Evolutionary conservation across 2,888 invertebrate species (phyloP).

Genomic region (Ophion costatus): DNA sequence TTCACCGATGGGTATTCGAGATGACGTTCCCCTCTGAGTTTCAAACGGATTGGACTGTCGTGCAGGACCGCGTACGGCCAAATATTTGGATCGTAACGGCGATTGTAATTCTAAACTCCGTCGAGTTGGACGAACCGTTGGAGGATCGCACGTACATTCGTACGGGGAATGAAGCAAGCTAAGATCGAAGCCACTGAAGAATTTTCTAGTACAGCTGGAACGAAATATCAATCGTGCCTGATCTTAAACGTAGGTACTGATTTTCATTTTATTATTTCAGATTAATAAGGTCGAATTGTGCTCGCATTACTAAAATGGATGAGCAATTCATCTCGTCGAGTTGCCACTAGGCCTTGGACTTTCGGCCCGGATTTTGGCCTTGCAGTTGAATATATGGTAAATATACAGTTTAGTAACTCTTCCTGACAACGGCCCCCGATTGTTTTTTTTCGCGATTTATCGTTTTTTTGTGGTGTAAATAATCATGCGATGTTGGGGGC

Average conservation of each 20-base stretch:
- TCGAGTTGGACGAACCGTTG: background rate
- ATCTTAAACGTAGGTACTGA: background rate
- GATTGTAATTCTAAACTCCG: conserved; percentile 1
- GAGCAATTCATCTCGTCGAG: too few relatives aligned
- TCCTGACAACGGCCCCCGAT: too few relatives aligned
- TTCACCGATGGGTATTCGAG: conserved; percentile 41
- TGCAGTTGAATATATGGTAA: too few relatives aligned
- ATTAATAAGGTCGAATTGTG: too few relatives aligned
- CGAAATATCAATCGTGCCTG: background rate
- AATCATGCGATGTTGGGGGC: too few relatives aligned
- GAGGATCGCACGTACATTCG: background rate
- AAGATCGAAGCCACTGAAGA: background rate
- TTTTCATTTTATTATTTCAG: background rate
- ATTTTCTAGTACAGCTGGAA: background rate
- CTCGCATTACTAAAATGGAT: too few relatives aligned
- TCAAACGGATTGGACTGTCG: conserved; percentile 16
- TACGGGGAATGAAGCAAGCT: background rate
- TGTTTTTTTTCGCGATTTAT: too few relatives aligned
- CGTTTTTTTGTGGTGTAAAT: too few relatives aligned
- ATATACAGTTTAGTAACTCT: too few relatives aligned
- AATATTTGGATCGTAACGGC: conserved; percentile 25
- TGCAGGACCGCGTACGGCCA: background rate
- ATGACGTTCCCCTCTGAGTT: conserved; percentile 11
- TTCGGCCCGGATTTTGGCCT: too few relatives aligned
- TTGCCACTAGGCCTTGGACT: too few relatives aligned